Base-by-base conservation (phyloP, 2,888 invertebrate genomes). In the Stenurella melanura region DNA sequence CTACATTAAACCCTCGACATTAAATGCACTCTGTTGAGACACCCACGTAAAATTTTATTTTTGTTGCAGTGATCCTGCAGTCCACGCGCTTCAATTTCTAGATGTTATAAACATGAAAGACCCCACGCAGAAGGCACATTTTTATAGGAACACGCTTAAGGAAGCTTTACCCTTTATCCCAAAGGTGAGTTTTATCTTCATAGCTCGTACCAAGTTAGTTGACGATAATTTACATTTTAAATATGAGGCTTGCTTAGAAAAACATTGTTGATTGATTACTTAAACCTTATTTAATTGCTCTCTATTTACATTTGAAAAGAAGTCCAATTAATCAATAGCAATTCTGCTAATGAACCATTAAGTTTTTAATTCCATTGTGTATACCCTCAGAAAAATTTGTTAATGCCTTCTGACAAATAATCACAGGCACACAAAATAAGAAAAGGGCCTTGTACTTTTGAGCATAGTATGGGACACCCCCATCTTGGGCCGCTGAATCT, bases 101-200 rank as follows among this genome's bases (percentile, higher is more conserved):
- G 98, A 99, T 89, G 95, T 96, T 78, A 95, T 98, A 86, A 95
- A 96, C 85, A 95, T 96, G 94, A 97, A 97, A 90, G 97, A 98
- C 88, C 94, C 96, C 0, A 93, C 93, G 75, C 95, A 96, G 87
- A 97, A 97, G 90, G 93, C 94, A 15, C 95, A 96, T 88, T 98
- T 98, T 90, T 97, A 97, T 90, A 93, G 95, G 82, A 95, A 93
- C 83, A 96, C 95, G 11, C 93, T 98, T 78, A 95, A 95, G 88
- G 97, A 97, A 86, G 94, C 95, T 56, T 92, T 98, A 85, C 96
- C 96, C 66, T 93, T 93, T 85, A 96, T 98, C 87, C 98, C 98
- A 11, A 94, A 95, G 93, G 98, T 97, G 92, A 92, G 91, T 87
- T 57, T 10, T 57, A n/a, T 68, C 56, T 68, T n/a, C 42, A 38